phyloP scores from a whole-genome alignment of 2,888 invertebrate genomes.

The Lymantria dispar region DNA sequence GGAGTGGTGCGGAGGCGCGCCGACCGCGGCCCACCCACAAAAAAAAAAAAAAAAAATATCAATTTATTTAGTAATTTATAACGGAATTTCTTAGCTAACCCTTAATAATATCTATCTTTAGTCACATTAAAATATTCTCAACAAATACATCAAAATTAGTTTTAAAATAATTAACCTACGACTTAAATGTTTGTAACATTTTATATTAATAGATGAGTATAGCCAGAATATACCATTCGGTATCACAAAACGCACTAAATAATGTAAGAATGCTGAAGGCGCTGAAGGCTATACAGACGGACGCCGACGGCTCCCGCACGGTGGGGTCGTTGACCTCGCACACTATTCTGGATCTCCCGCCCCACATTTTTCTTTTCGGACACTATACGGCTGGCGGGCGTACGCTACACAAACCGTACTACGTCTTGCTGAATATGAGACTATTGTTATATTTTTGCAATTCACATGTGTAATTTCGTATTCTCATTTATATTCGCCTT shows the following conservation, averaged over 20 bases:
- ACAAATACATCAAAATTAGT: too few species aligned
- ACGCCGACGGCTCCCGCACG: conserved; percentile 42
- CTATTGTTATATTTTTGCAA: conserved; percentile 73
- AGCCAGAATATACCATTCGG: conserved; percentile 50
- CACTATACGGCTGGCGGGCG: conserved; percentile 60
- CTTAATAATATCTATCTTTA: too few species aligned
- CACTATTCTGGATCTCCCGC: conserved; percentile 56
- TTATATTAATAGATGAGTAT: conserved; percentile 35
- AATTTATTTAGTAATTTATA: too few species aligned
- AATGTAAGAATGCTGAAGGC: conserved; percentile 59
- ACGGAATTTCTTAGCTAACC: too few species aligned
- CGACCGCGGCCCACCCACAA: too few species aligned
- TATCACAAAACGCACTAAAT: conserved; percentile 60
- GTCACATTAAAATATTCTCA: too few species aligned
- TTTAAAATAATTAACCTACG: too few species aligned
- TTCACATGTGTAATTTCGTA: conserved; percentile 68
- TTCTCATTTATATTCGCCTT: conserved; percentile 21
- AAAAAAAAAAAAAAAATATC: too few species aligned
- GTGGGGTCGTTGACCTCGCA: conserved; percentile 65
- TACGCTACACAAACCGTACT: conserved; percentile 60
- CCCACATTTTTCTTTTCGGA: conserved; percentile 78
- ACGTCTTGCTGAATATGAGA: conserved; percentile 67
- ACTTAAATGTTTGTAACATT: conserved; percentile 20
- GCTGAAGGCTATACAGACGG: conserved; percentile 50
- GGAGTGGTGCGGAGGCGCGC: too few species aligned